These are phyloP conservation scores for Porites evermanni DNA, from an alignment of 92 coral and sea anemone species.

Conservation along the genomic window DNA sequence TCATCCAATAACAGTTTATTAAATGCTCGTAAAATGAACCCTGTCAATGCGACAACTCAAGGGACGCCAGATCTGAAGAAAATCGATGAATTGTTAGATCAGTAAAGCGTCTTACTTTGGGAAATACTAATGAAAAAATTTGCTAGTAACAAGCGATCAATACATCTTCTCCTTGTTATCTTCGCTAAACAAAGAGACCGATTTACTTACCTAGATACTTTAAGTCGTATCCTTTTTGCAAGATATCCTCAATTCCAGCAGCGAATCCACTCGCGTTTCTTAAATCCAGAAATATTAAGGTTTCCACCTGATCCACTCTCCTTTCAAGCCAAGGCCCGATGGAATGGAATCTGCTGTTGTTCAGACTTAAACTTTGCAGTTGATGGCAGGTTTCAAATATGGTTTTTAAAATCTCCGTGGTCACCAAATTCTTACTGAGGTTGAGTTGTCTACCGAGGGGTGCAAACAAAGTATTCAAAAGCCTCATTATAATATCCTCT, in stretches of 20 bases:
- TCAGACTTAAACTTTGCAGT: conserved; percentile 61
- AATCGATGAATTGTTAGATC: no score
- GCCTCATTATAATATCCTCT: conserved; percentile 33
- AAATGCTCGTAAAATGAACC: no score
- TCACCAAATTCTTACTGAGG: conserved; percentile 49
- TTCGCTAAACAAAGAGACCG: neutral
- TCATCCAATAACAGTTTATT: no score
- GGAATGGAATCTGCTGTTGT: conserved; percentile 61
- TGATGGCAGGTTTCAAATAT: conserved; percentile 49
- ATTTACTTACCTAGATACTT: conserved; percentile 63
- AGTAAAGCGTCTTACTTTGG: no score
- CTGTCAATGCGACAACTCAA: no score
- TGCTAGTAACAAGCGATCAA: no score
- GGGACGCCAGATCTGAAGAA: no score
- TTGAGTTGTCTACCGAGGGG: conserved; percentile 70
- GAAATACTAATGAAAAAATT: no score
- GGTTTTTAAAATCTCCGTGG: conserved; percentile 44
- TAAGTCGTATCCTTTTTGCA: conserved; percentile 44
- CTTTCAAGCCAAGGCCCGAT: conserved; percentile 47
- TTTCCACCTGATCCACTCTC: conserved; percentile 13
- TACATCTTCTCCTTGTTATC: no score
- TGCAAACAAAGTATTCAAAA: conserved; percentile 57
- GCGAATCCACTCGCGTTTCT: conserved; percentile 71
- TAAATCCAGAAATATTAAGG: conserved; percentile 56
- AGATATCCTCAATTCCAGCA: conserved; percentile 55